Evolutionary conservation across 30 jellyfish, hydroid and myxozoan genomes (phyloP), one percentile per base, ranked within the genome.

Genomic region (Sanderia malayensis): DNA sequence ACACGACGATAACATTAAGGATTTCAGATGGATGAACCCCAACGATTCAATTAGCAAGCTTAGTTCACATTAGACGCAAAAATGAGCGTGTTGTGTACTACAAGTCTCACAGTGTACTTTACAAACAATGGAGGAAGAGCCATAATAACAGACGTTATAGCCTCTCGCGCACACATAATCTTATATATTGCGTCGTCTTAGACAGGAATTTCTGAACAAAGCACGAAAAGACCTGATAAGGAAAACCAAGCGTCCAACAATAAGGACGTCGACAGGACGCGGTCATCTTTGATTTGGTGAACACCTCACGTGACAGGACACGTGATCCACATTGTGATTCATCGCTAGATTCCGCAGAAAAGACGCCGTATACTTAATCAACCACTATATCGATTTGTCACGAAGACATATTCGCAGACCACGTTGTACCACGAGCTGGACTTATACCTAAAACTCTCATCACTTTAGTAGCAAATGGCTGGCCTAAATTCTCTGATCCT

Each of bases 281-380:
- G 89, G 89, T 67, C 89, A 78, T 78, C 89, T 78, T 78, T 78
- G 89, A 78, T 37, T 78, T 70, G 89, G 89, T 78, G 58, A 76
- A 66, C 75, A 66, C 29, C 69, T 78, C 89, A 78, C 89, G 89
- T 78, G 89, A 78, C 89, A 37, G 20, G 45, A 9, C n/a, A n/a
- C n/a, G n/a, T n/a, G n/a, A n/a, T n/a, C n/a, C n/a, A n/a, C n/a
- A n/a, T 31, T 61, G 58, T 78, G 89, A 67, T 44, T 78, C 89
- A 78, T 70, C 21, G 69, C 46, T 49, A 1, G 37, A 15, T 31
- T 65, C 89, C 89, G 34, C 89, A 78, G 82, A 71, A 78, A 78
- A 78, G 82, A 70, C 44, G 22, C 69, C 82, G 81, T 74, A 46
- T 24, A 11, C 20, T 26, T n/a, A 37, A 37, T 37, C 52, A 37